phyloP scores from a whole-genome alignment of 2,888 invertebrate species.

The Blera fallax region DNA sequence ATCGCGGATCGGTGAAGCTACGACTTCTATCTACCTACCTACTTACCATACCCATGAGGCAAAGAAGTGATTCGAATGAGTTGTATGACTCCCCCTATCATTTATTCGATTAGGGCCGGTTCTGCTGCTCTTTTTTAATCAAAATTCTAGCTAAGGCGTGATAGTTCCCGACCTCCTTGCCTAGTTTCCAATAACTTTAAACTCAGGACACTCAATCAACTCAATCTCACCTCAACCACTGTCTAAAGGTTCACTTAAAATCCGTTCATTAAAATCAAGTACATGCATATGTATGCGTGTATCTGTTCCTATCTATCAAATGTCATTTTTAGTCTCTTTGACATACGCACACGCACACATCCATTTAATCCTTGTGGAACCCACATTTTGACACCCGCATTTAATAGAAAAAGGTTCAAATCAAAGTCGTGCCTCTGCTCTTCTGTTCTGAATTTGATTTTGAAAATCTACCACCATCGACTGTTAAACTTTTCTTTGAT shows the following conservation, averaged over 20 bases:
- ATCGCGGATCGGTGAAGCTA: too few species aligned
- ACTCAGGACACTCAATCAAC: background rate
- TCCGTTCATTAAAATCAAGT: background rate
- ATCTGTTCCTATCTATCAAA: slow-evolving; percentile 32
- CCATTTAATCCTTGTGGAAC: slow-evolving; percentile 31
- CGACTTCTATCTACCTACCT: too few species aligned
- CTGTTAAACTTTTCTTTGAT: slow-evolving; percentile 67
- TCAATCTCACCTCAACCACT: background rate
- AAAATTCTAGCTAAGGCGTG: too few species aligned
- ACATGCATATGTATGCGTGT: background rate
- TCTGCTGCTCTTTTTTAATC: too few species aligned
- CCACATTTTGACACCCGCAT: slow-evolving; percentile 69
- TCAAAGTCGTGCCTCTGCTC: slow-evolving; percentile 58
- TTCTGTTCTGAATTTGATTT: slow-evolving; percentile 58
- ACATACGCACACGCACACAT: background rate
- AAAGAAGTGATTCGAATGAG: too few species aligned
- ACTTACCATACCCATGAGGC: too few species aligned
- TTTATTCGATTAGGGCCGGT: too few species aligned
- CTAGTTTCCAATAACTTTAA: background rate
- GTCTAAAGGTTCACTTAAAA: background rate
- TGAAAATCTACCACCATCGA: slow-evolving; percentile 53
- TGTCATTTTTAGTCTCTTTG: slow-evolving; percentile 24
- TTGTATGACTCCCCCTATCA: too few species aligned
- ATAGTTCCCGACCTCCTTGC: too few species aligned
- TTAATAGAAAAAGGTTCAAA: slow-evolving; percentile 36